Base-by-base conservation (phyloP, 2,797 vertebrate species). In the Odontamblyopus lacepedii region DNA sequence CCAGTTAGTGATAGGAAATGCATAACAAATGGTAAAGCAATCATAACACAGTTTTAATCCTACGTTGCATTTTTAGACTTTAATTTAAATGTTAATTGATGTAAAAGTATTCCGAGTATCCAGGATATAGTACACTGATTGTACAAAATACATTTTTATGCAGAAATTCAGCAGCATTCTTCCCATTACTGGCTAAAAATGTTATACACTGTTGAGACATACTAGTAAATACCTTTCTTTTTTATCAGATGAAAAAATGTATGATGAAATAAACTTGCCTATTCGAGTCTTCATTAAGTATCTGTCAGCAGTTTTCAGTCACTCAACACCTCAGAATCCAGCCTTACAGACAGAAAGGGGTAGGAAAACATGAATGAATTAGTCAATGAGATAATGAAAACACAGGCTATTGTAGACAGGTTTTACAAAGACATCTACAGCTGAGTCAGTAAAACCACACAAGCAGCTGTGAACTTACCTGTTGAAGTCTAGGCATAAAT, bases 341-440 rank as follows among this genome's bases (percentile, higher is more conserved):
- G 62, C 67, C 73, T 55, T 57, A 38, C 35, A 79, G 60, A 80
- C 74, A 80, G 77, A 87, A 79, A 85, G 79, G 68, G 30, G 44
- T 1, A 27, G 76, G 30, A 75, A 67, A 55, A 35, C 78, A 38
- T 74, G 63, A 71, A 12, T 71, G 18, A 30, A 66, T 87, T 81
- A 87, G 80, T 89, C 82, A 87, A 77, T 3, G 72, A 30, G 6
- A 35, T 48, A 71, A 78, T 73, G 15, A 38, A 69, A 27, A 64
- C 4, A 55, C 15, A 0, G 63, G 44, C 15, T 51, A 66, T 29
- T 5, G 51, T 38, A 56, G 16, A 59, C 38, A 12, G n/a, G 66
- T 71, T 57, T 18, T 56, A 72, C 2, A 51, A 68, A 83, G 59
- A 75, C 75, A 76, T 30, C 69, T 56, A 53, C 65, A 80, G 66